These are phyloP conservation scores for Lamprologus tigripictilis DNA, from an alignment of 2,113 vertebrate species.

Conservation along the genomic window DNA sequence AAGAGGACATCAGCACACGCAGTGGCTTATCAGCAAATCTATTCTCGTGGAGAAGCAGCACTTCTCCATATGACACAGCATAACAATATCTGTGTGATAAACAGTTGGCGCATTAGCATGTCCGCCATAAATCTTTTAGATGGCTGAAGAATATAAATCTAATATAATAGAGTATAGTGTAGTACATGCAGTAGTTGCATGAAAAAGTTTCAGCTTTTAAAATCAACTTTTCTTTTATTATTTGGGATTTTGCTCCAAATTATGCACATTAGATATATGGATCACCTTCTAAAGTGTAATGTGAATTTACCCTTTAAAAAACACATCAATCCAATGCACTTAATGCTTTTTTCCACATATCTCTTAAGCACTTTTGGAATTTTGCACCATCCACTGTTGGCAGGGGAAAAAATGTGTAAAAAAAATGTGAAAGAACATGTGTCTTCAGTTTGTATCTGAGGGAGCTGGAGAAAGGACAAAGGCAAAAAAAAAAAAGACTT, in stretches of 20 bases:
- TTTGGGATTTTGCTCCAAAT: background rate
- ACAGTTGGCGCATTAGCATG: background rate
- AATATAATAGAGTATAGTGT: background rate
- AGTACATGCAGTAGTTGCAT: constrained; percentile 1
- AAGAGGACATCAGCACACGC: constrained; percentile 11
- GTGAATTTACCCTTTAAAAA: constrained; percentile 12
- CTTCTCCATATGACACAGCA: constrained; percentile 12
- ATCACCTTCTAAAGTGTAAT: background rate
- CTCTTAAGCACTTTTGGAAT: constrained; percentile 17
- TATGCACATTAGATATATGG: background rate
- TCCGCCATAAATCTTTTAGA: background rate
- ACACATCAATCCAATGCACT: constrained; percentile 21
- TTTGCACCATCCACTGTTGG: background rate
- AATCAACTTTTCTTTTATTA: background rate
- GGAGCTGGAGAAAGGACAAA: background rate
- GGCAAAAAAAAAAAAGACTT: background rate
- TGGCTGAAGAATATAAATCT: background rate
- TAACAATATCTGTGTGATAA: constrained; percentile 27
- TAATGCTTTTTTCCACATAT: background rate
- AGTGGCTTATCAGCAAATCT: constrained; percentile 48
- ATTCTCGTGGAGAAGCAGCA: constrained; percentile 18
- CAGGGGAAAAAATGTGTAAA: background rate
- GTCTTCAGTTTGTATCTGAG: background rate
- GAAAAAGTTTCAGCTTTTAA: background rate
- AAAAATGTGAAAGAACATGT: background rate